phyloP scores from a whole-genome alignment of 2,797 vertebrate genomes.

The Natrix natrix region DNA sequence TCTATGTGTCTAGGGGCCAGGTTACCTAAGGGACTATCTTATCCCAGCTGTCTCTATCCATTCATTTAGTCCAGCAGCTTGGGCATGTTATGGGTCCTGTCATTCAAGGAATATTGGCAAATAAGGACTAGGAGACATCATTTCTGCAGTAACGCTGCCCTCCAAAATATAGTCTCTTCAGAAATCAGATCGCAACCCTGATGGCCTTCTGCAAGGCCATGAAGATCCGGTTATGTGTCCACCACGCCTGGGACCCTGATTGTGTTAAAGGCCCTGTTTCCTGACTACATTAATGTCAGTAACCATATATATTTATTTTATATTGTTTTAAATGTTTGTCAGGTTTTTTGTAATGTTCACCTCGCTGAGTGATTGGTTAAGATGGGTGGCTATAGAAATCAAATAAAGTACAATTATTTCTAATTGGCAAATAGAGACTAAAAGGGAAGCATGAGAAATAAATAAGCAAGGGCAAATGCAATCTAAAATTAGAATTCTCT shows the following conservation, averaged over 20 bases:
- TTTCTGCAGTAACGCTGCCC: not conserved
- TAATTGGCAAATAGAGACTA: no score
- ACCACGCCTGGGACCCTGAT: not conserved
- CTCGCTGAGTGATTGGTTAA: not conserved
- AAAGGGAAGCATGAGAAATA: slow-evolving; percentile 56
- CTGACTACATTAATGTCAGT: not conserved
- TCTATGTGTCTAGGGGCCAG: no score
- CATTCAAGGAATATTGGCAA: not conserved
- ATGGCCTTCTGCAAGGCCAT: not conserved
- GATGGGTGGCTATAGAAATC: not conserved
- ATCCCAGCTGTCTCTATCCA: no score
- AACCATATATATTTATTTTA: not conserved
- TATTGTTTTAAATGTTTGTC: not conserved
- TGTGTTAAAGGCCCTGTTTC: not conserved
- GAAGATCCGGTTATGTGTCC: not conserved
- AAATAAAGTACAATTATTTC: not conserved
- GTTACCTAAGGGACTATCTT: no score
- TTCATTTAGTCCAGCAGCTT: no score
- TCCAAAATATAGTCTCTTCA: not conserved
- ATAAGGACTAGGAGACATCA: not conserved
- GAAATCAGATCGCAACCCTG: no score
- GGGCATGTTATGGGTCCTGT: no score
- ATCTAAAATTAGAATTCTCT: slow-evolving; percentile 63
- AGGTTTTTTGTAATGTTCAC: not conserved
- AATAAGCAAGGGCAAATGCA: slow-evolving; percentile 59